Base-by-base conservation (phyloP, 1,140 invertebrate species). In the Pseudoatta argentina region DNA sequence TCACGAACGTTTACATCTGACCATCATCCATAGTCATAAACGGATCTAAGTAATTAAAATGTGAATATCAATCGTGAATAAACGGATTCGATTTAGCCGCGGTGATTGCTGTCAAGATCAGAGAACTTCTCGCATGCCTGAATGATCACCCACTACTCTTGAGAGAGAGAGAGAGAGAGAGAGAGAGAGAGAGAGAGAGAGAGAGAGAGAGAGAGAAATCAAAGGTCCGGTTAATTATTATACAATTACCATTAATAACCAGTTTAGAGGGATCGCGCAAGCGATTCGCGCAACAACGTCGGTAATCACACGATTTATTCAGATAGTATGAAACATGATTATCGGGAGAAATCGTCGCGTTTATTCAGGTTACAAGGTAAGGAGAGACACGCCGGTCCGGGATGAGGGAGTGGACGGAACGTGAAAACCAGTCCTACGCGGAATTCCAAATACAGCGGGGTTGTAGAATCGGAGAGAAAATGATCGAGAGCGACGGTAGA, bases 401-500 rank as follows among this genome's bases (percentile, higher is more conserved):
- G 8, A 21, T 16, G 48, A n/a, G 48, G 18, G n/a, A 27, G 21
- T 24, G 75, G n/a, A 30, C n/a, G 83, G 21, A 48, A 27, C 21
- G 63, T 51, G 71, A 0, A 71, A 90, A 89, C 86, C 59, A 63
- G 85, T 78, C 67, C 86, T 71, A 75, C 78, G 66, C 48, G 63
- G 14, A 63, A 87, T 81, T 71, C 77, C 85, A 89, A 89, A 89
- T 89, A 83, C 79, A 85, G 77, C 24, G 53, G 78, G 69, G 48
- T 81, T 81, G 72, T 51, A 69, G 59, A 51, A 53, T 30, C 71
- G 86, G 55, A 75, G 73, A 71, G 86, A 59, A 78, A 87, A 89
- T n/a, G 73, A 85, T 63, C 27, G 88, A 63, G 83, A 79, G 76
- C 75, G 66, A 87, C 61, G 27, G 14, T 69, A 34, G 30, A 34